phyloP scores from a whole-genome alignment of 2,888 invertebrate species.

The Thymelicus lineola region DNA sequence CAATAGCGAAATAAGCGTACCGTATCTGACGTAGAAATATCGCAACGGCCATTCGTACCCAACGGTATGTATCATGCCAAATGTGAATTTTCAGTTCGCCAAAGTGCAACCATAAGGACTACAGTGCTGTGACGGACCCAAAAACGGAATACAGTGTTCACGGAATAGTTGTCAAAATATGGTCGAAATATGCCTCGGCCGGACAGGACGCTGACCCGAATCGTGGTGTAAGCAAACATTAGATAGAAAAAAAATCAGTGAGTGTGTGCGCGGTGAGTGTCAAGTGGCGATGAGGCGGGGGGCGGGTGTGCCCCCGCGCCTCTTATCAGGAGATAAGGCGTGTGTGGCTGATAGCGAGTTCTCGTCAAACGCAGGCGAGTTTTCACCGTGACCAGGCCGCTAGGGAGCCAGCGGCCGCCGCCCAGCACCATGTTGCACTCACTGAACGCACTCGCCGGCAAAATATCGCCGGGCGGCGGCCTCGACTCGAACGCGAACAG shows the following conservation, averaged over 20 bases:
- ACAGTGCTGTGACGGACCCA: conserved; percentile 22
- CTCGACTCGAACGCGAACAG: conserved; percentile 89
- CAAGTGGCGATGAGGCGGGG: conserved; percentile 83
- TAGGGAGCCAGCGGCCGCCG: conserved; percentile 78
- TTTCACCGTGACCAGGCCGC: conserved; percentile 81
- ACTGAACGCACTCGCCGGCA: conserved; percentile 94
- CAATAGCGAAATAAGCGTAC: conserved; percentile 21
- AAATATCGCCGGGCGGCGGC: conserved; percentile 93
- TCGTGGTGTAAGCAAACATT: conserved; percentile 58
- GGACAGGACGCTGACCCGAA: conserved; percentile 81
- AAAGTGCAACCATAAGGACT: conserved; percentile 42
- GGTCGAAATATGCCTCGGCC: conserved; percentile 65
- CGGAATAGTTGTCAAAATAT: conserved; percentile 58
- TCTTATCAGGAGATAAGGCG: conserved; percentile 83
- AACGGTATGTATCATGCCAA: conserved; percentile 39
- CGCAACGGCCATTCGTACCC: conserved; percentile 54
- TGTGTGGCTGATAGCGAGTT: conserved; percentile 63
- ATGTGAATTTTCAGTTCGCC: conserved; percentile 40
- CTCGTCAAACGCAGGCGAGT: conserved; percentile 70
- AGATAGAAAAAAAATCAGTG: conserved; percentile 44
- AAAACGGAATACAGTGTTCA: conserved; percentile 34
- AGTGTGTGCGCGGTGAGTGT: conserved; percentile 60
- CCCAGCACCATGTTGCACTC: conserved; percentile 94
- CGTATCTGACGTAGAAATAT: conserved; percentile 50
- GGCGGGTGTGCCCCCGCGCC: conserved; percentile 81